Evolutionary conservation across 1,140 invertebrate species (phyloP).

Genomic region (Coenobita brevimanus): DNA sequence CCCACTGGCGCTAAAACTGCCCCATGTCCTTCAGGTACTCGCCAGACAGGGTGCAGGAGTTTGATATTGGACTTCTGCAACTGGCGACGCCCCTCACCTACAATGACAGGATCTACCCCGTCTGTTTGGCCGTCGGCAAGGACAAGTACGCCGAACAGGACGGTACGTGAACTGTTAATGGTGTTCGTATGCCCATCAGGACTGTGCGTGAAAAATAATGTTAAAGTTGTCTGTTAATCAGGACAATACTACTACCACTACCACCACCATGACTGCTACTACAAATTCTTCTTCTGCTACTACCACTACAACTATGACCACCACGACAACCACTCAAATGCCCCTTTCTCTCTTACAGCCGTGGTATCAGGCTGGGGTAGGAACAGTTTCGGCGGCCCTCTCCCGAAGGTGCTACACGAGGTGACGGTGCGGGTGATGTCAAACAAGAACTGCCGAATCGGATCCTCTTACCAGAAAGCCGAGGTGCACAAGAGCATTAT

Average conservation of each 20-base stretch:
- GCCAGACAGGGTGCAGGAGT: background rate
- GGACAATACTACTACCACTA: no score
- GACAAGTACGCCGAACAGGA: background rate
- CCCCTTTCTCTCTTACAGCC: background rate
- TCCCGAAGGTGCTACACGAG: slow-evolving; percentile 6
- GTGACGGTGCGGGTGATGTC: slow-evolving; percentile 6
- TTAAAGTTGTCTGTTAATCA: no score
- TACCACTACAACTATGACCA: background rate
- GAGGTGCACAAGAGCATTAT: slow-evolving; percentile 23
- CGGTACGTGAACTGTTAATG: background rate
- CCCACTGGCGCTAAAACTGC: no score
- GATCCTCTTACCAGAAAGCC: background rate
- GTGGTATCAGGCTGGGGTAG: slow-evolving; percentile 19
- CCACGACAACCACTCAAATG: background rate
- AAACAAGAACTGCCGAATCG: slow-evolving; percentile 5
- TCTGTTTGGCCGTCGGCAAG: background rate
- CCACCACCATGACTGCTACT: no score
- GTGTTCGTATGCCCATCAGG: background rate
- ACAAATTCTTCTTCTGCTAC: no score
- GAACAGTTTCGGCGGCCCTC: background rate
- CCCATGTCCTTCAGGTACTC: background rate
- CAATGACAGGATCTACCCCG: slow-evolving; percentile 10
- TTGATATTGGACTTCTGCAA: slow-evolving; percentile 15
- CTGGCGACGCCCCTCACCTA: background rate
- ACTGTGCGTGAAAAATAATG: background rate